Percentiles rank a stretch among this genome's conserved stretches.
These are phyloP conservation scores for Corticium candelabrum DNA, from an alignment of 37 sponge, comb jelly and placozoan genomes.

Conservation along the genomic window DNA sequence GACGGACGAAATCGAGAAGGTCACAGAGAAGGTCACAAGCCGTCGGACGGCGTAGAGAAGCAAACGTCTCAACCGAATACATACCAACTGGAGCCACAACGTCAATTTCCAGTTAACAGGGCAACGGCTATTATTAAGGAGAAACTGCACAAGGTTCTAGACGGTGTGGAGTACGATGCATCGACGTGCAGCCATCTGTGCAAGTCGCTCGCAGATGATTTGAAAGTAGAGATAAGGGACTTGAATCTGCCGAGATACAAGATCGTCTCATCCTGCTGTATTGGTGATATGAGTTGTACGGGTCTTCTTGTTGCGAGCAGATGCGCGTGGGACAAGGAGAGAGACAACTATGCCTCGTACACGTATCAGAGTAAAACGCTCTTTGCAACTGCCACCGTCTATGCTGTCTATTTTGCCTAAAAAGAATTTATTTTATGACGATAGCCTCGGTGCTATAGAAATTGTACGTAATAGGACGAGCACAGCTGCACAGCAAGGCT, in stretches of 20 bases:
- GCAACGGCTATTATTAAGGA: slow-evolving; percentile 18
- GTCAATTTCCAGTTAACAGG: slow-evolving; percentile 21
- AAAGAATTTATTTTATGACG: not conserved
- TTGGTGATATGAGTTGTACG: slow-evolving; percentile 29
- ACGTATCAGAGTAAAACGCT: slow-evolving; percentile 24
- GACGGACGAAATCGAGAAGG: too few relatives aligned
- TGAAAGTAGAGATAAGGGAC: slow-evolving; percentile 39
- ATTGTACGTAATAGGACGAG: too few relatives aligned
- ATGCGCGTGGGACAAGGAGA: slow-evolving; percentile 42
- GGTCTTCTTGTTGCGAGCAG: slow-evolving; percentile 42
- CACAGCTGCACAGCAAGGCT: too few relatives aligned
- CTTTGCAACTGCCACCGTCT: slow-evolving; percentile 39
- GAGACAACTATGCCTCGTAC: slow-evolving; percentile 40
- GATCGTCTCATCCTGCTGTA: slow-evolving; percentile 27
- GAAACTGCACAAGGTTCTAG: slow-evolving; percentile 15
- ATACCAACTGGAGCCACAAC: slow-evolving; percentile 34
- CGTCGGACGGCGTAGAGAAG: not conserved
- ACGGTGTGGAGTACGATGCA: slow-evolving; percentile 14
- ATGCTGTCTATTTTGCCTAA: slow-evolving; percentile 45
- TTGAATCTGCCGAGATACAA: slow-evolving; percentile 42
- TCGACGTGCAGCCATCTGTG: not conserved
- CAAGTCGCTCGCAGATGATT: slow-evolving; percentile 23
- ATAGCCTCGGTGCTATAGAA: too few relatives aligned
- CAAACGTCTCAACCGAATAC: slow-evolving; percentile 19
- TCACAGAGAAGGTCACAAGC: too few relatives aligned